Percentiles rank a stretch among this genome's conserved stretches.
phyloP scores from a whole-genome alignment of 2,888 invertebrate genomes.

The Dorcus parallelipipedus region DNA sequence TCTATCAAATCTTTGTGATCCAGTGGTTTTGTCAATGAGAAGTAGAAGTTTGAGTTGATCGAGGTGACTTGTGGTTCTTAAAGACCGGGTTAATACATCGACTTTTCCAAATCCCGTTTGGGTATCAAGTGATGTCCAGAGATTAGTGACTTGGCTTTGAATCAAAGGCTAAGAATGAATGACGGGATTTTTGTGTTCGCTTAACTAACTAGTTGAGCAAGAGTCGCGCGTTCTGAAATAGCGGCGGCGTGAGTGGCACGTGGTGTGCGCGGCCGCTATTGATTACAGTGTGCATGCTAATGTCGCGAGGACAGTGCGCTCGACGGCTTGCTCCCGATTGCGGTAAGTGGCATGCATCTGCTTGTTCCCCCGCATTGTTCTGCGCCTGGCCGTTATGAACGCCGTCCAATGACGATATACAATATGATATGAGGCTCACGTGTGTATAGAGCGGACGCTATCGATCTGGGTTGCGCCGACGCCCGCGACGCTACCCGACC shows the following conservation, averaged over 20 bases:
- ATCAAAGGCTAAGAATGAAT: too few relatives aligned
- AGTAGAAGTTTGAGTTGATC: too few relatives aligned
- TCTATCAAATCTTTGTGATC: too few relatives aligned
- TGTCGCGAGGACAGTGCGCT: conserved; percentile 35
- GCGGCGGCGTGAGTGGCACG: conserved; percentile 36
- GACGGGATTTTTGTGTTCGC: too few relatives aligned
- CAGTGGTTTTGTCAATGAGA: too few relatives aligned
- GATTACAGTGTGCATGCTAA: conserved; percentile 47
- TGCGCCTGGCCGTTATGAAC: conserved; percentile 38
- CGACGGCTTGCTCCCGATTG: conserved; percentile 23
- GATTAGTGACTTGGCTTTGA: too few relatives aligned
- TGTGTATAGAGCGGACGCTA: conserved; percentile 26
- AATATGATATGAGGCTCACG: conserved; percentile 44
- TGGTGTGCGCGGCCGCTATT: conserved; percentile 35
- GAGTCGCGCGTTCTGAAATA: conserved; percentile 20
- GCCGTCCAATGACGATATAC: conserved; percentile 46
- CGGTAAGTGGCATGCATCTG: conserved; percentile 28
- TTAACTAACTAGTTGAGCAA: conserved; percentile 2
- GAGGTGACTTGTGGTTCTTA: too few relatives aligned
- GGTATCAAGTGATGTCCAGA: too few relatives aligned
- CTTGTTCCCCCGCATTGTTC: conserved; percentile 20
- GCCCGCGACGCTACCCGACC: conserved; percentile 50
- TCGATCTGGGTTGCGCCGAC: conserved; percentile 45
- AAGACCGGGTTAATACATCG: too few relatives aligned
- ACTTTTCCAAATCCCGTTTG: too few relatives aligned